These are phyloP conservation scores for Prionace glauca DNA, from an alignment of 2,797 vertebrate genomes.

Conservation along the genomic window DNA sequence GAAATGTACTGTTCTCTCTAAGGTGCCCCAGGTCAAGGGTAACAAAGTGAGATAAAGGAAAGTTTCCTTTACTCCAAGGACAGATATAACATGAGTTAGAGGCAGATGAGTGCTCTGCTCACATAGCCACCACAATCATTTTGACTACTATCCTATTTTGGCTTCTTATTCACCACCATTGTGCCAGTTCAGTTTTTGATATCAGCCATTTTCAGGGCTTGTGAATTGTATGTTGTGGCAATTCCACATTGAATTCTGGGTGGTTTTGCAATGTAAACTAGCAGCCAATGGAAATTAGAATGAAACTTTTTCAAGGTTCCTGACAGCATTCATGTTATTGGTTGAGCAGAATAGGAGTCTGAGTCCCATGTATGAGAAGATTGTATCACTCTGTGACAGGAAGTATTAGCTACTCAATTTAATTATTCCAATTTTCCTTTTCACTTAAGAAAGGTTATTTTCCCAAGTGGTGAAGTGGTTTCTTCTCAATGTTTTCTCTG, in stretches of 20 bases:
- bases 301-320: neutral
- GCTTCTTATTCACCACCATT: neutral
- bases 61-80: neutral
- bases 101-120: neutral
- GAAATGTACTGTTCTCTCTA: neutral
- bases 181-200: neutral
- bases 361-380: neutral
- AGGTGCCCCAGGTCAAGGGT: neutral
- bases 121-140: neutral
- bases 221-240: neutral
- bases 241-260: neutral
- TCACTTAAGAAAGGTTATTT: neutral
- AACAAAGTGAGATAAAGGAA: constrained; percentile 1
- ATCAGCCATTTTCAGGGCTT: neutral
- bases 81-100: neutral
- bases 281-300: neutral
- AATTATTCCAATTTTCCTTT: neutral
- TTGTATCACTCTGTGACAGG: neutral
- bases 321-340: neutral
- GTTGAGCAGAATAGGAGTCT: neutral
- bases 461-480: neutral
- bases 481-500: neutral
- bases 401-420: neutral
- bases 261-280: neutral
- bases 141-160: neutral